These are phyloP conservation scores for Albula glossodonta DNA, from an alignment of 2,113 vertebrate species.

Conservation along the genomic window DNA sequence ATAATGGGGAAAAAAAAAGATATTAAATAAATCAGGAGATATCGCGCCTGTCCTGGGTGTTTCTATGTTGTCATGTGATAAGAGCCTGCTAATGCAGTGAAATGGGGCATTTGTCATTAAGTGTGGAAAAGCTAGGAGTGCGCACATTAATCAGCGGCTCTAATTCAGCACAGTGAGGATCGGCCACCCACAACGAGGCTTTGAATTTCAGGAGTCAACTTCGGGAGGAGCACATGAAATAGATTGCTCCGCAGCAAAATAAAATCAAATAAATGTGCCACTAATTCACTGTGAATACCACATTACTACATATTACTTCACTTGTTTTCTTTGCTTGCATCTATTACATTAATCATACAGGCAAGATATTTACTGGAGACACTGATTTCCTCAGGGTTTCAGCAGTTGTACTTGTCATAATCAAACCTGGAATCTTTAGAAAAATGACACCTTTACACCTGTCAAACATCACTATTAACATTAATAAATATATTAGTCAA, in stretches of 20 bases:
- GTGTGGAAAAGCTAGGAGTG: conserved; percentile 36
- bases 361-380: too few species aligned
- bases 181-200: conserved; percentile 65
- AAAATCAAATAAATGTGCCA: neutral
- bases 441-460: too few species aligned
- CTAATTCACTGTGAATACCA: neutral
- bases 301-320: neutral
- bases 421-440: too few species aligned
- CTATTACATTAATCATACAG: too few species aligned
- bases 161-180: conserved; percentile 59
- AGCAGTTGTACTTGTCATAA: too few species aligned
- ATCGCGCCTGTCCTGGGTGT: conserved; percentile 51
- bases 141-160: conserved; percentile 58
- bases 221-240: conserved; percentile 38
- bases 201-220: conserved; percentile 42
- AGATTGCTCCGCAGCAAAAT: neutral
- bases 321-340: neutral
- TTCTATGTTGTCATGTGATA: conserved; percentile 51
- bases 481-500: too few species aligned
- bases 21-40: conserved; percentile 61
- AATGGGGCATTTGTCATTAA: conserved; percentile 59
- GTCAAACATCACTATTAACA: too few species aligned
- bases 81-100: conserved; percentile 54
- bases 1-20: conserved; percentile 44
- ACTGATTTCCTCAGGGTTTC: neutral